Evolutionary conservation across 2,113 vertebrate species (phyloP), one percentile per base, ranked within the genome.

Genomic region (Ginglymostoma cirratum): DNA sequence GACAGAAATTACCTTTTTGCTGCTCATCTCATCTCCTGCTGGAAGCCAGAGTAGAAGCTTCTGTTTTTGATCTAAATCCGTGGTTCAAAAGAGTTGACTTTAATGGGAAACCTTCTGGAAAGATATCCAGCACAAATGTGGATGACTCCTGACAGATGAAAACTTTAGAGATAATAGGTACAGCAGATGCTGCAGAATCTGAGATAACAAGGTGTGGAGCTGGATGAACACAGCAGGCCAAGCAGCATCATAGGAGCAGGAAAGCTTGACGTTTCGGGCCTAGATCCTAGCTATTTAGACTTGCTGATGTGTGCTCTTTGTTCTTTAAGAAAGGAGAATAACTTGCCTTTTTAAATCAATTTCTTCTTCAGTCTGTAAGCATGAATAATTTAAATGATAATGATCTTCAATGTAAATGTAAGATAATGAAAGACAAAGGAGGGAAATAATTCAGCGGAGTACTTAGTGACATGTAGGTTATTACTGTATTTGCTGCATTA

Each of bases 341-440:
- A 93, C 19, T 38, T 19, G 34, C n/a, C 61, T 66, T 66, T 66
- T 38, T 38, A 93, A 93, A 93, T 93, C 34, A 90, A 90, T 90
- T 90, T 90, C 87, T 61, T 61, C 55, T 90, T 61, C 24, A 93
- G 66, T 93, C 65, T 93, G 89, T 66, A 38, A 93, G 61, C 89
- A 66, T 95, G 65, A 70, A 45, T 95, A 45, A 72, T 95, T 72
- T 70, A 76, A 70, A 95, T 45, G 42, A 72, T 48, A 72, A 72
- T 76, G 94, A 70, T 95, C 67, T 48, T 42, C 2, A 95, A 95
- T 48, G 69, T 72, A 95, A 95, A 52, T 95, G 42, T 30, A 76
- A 52, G 94, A 70, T 76, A 72, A 95, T 95, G 94, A 95, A 70
- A 69, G 93, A 27, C 19, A 94, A 70, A 72, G 69, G 67, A 72